phyloP scores from a whole-genome alignment of 2,113 vertebrate species.

The Ibidorhyncha struthersii region DNA sequence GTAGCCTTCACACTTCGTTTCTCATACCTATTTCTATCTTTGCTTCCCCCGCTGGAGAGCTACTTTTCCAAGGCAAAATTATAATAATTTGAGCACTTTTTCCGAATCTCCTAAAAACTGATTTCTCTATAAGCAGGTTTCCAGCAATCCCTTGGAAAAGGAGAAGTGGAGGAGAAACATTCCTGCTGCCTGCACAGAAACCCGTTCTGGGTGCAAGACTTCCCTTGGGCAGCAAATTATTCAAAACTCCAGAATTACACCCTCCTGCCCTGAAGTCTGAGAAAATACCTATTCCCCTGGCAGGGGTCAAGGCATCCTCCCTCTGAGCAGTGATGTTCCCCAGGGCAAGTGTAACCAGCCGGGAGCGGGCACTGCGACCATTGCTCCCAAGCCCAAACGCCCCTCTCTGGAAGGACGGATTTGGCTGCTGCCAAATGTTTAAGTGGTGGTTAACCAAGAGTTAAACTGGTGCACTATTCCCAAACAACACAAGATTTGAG shows the following conservation, averaged over 20 bases:
- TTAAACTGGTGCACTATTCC: neutral
- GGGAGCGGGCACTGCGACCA: fast-evolving
- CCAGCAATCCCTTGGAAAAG: neutral
- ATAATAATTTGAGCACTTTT: neutral
- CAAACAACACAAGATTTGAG: neutral
- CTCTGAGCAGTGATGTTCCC: neutral
- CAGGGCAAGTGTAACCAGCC: neutral
- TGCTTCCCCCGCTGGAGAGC: neutral
- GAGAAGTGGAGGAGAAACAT: neutral
- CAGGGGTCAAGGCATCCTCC: neutral
- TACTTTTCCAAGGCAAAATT: neutral
- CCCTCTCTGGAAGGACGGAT: neutral
- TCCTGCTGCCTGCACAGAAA: neutral
- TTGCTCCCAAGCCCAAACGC: fast-evolving
- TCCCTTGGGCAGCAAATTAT: neutral
- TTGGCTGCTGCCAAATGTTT: neutral
- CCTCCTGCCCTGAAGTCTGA: neutral
- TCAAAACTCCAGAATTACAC: neutral
- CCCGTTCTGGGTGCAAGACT: neutral
- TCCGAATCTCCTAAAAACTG: neutral
- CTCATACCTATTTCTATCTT: neutral
- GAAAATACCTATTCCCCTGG: neutral
- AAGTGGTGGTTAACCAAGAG: neutral
- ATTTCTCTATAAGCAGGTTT: neutral
- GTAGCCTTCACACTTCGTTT: neutral